phyloP scores from a whole-genome alignment of 2,113 vertebrate species.

The Charadrius vociferus region DNA sequence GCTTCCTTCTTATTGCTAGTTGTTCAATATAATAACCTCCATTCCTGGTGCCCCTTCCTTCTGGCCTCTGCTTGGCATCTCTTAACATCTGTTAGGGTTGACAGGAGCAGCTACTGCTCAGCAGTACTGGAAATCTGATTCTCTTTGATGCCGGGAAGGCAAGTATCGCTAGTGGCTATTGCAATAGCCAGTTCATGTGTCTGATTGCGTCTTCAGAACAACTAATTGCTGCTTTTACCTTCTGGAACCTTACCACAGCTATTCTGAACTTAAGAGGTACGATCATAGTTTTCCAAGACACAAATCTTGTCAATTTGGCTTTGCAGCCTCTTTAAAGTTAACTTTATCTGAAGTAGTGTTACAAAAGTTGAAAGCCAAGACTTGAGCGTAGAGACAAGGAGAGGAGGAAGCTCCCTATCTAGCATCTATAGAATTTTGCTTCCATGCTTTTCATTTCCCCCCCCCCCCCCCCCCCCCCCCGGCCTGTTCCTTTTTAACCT shows the following conservation, averaged over 20 bases:
- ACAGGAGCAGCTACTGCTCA: not conserved
- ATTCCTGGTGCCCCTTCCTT: not conserved
- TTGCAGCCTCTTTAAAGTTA: not conserved
- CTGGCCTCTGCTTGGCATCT: not conserved
- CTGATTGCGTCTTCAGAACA: not conserved
- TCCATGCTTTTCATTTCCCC: not conserved
- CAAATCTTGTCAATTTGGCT: not conserved
- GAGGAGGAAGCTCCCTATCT: not conserved
- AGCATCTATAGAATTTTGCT: not conserved
- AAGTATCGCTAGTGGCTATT: not conserved
- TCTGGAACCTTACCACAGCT: not conserved
- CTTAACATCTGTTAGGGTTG: not conserved
- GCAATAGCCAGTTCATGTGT: accelerated
- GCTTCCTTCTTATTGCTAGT: not conserved
- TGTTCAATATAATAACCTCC: not conserved
- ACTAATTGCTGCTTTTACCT: not conserved
- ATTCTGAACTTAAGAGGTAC: not conserved
- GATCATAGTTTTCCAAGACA: not conserved
- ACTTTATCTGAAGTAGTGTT: not conserved
- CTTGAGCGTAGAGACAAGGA: not conserved
- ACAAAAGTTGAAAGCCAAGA: not conserved
- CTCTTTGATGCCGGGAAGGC: not conserved
- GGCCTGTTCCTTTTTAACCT: not conserved
- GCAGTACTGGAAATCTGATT: not conserved
- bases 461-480: too few species aligned